phyloP scores from a whole-genome alignment of 2,797 vertebrate genomes.

The Graptemys geographica region DNA sequence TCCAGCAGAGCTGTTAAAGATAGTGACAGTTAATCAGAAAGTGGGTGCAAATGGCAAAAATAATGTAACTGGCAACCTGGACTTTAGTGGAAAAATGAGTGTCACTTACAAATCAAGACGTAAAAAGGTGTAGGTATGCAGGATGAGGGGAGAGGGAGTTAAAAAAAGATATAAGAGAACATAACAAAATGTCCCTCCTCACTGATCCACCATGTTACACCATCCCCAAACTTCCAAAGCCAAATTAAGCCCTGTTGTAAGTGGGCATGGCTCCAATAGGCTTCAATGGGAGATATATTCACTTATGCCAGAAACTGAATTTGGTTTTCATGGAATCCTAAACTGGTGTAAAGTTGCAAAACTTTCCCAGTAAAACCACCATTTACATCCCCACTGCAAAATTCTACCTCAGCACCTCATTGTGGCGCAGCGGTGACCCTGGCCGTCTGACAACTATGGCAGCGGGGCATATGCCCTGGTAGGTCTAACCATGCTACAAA shows the following conservation, averaged over 20 bases:
- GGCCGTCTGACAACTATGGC: too few relatives aligned
- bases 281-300: background rate
- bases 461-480: too few relatives aligned
- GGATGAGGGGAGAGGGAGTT: background rate
- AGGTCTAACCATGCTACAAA: too few relatives aligned
- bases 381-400: background rate
- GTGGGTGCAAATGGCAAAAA: background rate
- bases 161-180: background rate
- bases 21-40: background rate
- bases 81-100: background rate
- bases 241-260: background rate
- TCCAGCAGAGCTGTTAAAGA: background rate
- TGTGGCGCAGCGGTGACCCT: too few relatives aligned
- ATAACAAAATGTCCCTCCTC: background rate
- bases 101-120: background rate
- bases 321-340: background rate
- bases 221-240: background rate
- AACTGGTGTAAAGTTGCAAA: background rate
- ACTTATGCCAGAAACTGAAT: background rate
- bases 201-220: background rate
- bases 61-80: background rate
- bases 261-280: background rate
- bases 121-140: background rate
- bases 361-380: background rate
- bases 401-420: too few relatives aligned